Evolutionary conservation across 2,888 invertebrate species (phyloP), one percentile per base, ranked within the genome.

Genomic region (Brachynemurus nebulosus): DNA sequence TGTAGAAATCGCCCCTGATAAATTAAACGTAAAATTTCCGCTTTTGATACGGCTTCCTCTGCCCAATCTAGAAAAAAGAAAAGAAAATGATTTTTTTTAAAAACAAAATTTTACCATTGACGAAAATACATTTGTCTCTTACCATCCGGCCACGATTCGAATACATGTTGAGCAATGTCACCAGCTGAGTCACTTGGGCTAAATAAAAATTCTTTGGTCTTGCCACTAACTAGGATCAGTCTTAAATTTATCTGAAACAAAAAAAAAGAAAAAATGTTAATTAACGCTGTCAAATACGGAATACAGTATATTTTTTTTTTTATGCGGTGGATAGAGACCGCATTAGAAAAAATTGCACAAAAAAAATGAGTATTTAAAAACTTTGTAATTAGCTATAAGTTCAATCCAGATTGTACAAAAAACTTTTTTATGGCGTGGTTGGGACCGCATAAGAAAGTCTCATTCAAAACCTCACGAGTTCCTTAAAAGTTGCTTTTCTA

Each of bases 131-230:
- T 27, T 40, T 12, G 19, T 20, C 18, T 7, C 40, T 68, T 72
- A 96, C 97, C 96, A 80, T 90, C 84, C 50, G 97, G 96, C 98
- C 98, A 98, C 68, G 93, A 91, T 68, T 93, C 95, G 74, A 95
- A 97, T 62, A 98, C 96, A 74, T 90, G 86, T 72, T 96, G 90
- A 58, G 97, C 95, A 68, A 98, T 96, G 69, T 97, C 96, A 58
- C 93, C 91, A 58, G 97, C 98, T 53, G 96, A 95, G 70, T 93
- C 93, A 60, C 85, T 86, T 50, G 95, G 92, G 66, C 82, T 85
- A 74, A 97, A 98, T 63, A 92, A 78, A 76, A 95, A 98, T 75
- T 98, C 97, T 79, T 93, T 92, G 68, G 96, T 97, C 72, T 95
- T 93, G 59, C 97, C 97, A 69, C 92, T 95, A 65, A 97, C 97